A percentile compares a stretch with the other conserved stretches of the same genome.
These are phyloP conservation scores for Phenganax stokvisi DNA, from an alignment of 92 coral and sea anemone species.

Conservation along the genomic window DNA sequence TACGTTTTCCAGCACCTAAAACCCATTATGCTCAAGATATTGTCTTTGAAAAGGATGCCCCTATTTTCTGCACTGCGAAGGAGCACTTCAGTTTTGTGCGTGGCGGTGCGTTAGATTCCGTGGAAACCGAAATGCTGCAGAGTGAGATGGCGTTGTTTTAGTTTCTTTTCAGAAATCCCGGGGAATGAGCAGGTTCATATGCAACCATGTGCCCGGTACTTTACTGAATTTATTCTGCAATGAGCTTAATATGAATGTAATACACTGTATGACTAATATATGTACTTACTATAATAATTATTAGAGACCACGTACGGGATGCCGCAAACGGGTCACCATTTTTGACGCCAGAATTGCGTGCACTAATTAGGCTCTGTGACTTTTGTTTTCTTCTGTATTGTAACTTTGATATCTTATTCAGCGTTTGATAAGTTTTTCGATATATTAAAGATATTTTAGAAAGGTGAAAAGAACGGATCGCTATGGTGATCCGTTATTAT, in stretches of 20 bases:
- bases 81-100: too few relatives aligned
- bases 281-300: too few relatives aligned
- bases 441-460: not conserved
- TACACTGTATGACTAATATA: too few relatives aligned
- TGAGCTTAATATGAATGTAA: not conserved
- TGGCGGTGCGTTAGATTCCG: not conserved
- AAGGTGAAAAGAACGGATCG: not conserved
- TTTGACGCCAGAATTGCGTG: not conserved
- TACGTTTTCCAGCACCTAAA: constrained; percentile 11
- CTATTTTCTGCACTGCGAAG: too few relatives aligned
- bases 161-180: not conserved
- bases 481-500: not conserved
- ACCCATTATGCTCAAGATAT: constrained; percentile 16
- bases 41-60: not conserved
- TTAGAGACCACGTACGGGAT: too few relatives aligned
- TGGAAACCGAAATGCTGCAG: constrained; percentile 12
- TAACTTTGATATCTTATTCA: not conserved
- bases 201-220: not conserved
- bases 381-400: not conserved
- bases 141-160: constrained; percentile 1
- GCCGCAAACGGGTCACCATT: too few relatives aligned
- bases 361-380: not conserved
- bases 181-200: not conserved
- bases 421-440: not conserved
- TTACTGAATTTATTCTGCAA: constrained; percentile 15